Conservation (phyloP, 2,888 invertebrate species). For the Pandemis heparana region DNA sequence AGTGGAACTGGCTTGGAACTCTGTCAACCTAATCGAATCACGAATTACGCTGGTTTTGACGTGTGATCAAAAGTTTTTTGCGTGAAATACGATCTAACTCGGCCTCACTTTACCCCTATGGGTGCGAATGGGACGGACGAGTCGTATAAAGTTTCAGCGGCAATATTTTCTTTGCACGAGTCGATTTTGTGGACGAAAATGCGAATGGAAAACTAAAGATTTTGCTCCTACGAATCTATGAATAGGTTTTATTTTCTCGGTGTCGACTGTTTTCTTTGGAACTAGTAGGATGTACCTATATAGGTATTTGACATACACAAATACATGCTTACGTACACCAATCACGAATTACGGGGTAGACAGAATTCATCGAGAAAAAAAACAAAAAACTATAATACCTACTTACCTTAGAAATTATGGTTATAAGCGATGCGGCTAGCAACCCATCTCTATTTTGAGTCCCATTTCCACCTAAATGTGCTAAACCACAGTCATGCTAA, state of each 20-base stretch:
- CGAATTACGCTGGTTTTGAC: slow-evolving; percentile 43
- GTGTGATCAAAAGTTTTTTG: slow-evolving; percentile 41
- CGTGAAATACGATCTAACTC: slow-evolving; percentile 16
- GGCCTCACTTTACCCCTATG: slow-evolving; percentile 7
- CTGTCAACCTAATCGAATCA: slow-evolving; percentile 45
- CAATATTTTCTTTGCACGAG: slow-evolving; percentile 16
- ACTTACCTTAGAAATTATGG: no score
- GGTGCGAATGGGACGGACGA: not conserved
- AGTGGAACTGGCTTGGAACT: slow-evolving; percentile 44
- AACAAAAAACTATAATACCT: no score
- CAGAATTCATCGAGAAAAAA: no score
- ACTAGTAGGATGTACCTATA: no score
- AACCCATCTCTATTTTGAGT: no score
- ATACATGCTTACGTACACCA: no score
- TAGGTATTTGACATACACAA: no score
- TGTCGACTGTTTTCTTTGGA: no score
- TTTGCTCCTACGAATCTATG: not conserved
- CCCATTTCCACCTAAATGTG: no score
- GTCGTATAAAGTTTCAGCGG: slow-evolving; percentile 23
- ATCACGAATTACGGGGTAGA: no score
- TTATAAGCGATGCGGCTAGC: no score
- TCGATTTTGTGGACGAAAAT: not conserved
- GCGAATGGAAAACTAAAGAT: not conserved
- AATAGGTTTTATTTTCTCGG: not conserved
- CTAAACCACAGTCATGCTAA: no score